Base-by-base conservation (phyloP, 2,113 vertebrate genomes). In the Caracal caracal region DNA sequence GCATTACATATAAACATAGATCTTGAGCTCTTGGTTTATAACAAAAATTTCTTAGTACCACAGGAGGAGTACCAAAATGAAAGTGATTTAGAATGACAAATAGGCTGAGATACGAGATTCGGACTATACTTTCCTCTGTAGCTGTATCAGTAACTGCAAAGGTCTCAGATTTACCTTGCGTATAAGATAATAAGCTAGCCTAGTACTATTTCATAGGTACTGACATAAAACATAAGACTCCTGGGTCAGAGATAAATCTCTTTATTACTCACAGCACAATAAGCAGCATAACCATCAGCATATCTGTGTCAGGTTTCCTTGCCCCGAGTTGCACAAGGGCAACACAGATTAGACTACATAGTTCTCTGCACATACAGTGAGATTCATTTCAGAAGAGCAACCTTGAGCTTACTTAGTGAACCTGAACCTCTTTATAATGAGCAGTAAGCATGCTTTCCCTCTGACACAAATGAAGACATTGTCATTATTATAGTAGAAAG, bases 81-180 rank as follows among this genome's bases (percentile, higher is more conserved):
- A 76, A 92, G 33, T 10, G 37, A 70, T 47, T 65, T 82, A 65
- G 33, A 86, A 82, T 89, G 68, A 95, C 12, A 87, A 82, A 95
- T 86, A 90, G 40, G 24, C 10, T 76, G 85, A 63, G 56, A 66
- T 87, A 79, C 78, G 24, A 94, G 37, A 28, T 63, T 93, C 86
- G 28, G 24, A 47, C 19, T 89, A 9, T 16, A 83, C 19, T 73
- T 92, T 30, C 26, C n/a, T 73, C 4, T 66, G 37, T 26, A 43
- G 33, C 6, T 93, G 5, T 90, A 22, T 88, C 30, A 51, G 73
- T 51, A 88, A 86, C 59, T 43, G 43, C 28, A 35, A 78, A 83
- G 59, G 6, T 83, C 11, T 82, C n/a, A 70, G 11, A 87, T 86
- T 92, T 96, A 68, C 49, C 16, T 61, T 82, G 30, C 12, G 43